phyloP scores from a whole-genome alignment of 2,888 invertebrate genomes.

The Endotricha flammealis region DNA sequence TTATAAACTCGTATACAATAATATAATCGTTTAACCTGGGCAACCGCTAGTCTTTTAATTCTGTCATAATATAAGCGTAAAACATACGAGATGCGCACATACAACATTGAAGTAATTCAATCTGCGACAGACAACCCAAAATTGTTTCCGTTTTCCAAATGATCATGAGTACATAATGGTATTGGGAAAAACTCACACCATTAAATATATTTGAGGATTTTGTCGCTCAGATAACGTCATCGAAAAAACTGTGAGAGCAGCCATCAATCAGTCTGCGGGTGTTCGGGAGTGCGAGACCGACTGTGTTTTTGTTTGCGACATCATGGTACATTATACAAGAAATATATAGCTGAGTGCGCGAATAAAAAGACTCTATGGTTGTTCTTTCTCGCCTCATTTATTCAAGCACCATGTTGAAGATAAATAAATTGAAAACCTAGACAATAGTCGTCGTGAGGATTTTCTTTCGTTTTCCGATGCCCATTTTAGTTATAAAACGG shows the following conservation, averaged over 20 bases:
- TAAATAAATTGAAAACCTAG: too few species aligned
- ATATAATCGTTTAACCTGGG: too few species aligned
- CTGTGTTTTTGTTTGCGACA: conserved; percentile 6
- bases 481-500: not conserved
- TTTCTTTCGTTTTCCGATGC: not conserved
- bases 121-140: not conserved
- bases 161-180: conserved; percentile 11
- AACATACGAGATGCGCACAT: too few species aligned
- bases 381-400: too few species aligned
- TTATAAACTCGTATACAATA: too few species aligned
- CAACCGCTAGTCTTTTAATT: too few species aligned
- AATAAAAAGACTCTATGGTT: not conserved
- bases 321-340: not conserved
- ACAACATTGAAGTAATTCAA: too few species aligned
- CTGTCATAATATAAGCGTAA: too few species aligned
- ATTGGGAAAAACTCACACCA: conserved; percentile 32
- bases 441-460: not conserved
- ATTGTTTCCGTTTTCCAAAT: conserved; percentile 5
- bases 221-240: conserved; percentile 39
- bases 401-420: too few species aligned
- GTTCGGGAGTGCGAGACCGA: conserved; percentile 3
- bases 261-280: conserved; percentile 41
- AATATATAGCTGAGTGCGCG: not conserved
- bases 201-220: conserved; percentile 35
- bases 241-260: conserved; percentile 33